Conservation (phyloP, 2,113 vertebrate species). For the Oxyura jamaicensis region DNA sequence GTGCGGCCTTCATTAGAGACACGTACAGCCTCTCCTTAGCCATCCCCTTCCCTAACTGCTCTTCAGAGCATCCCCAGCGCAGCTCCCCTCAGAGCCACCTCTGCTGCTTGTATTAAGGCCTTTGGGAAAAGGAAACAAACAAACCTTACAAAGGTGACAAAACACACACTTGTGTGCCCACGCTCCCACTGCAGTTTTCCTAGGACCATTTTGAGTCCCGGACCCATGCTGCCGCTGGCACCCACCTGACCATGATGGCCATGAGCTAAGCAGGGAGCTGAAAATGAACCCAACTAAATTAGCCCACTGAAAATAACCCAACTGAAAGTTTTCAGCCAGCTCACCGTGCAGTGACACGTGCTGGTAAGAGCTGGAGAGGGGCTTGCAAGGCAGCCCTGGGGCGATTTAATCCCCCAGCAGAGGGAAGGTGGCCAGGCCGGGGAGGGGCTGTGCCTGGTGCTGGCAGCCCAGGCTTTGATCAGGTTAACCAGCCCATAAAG, state of each 20-base stretch:
- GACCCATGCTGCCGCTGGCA: background rate
- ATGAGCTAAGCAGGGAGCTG: background rate
- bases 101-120: background rate
- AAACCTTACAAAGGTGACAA: background rate
- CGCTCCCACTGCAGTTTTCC: background rate
- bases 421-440: background rate
- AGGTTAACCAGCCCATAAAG: background rate
- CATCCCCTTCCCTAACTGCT: background rate
- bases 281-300: background rate
- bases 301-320: background rate
- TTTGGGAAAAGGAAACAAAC: background rate
- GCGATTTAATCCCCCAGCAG: background rate
- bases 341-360: fast-evolving
- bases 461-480: background rate
- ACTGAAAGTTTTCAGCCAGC: background rate
- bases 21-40: background rate
- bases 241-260: background rate
- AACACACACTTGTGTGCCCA: fast-evolving
- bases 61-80: background rate
- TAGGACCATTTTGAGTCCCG: background rate
- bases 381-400: background rate
- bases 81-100: background rate
- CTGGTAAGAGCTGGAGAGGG: background rate
- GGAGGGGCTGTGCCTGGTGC: background rate
- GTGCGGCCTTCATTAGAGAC: too few relatives aligned